These are phyloP conservation scores for Chionis minor DNA, from an alignment of 2,113 vertebrate species.

Conservation along the genomic window DNA sequence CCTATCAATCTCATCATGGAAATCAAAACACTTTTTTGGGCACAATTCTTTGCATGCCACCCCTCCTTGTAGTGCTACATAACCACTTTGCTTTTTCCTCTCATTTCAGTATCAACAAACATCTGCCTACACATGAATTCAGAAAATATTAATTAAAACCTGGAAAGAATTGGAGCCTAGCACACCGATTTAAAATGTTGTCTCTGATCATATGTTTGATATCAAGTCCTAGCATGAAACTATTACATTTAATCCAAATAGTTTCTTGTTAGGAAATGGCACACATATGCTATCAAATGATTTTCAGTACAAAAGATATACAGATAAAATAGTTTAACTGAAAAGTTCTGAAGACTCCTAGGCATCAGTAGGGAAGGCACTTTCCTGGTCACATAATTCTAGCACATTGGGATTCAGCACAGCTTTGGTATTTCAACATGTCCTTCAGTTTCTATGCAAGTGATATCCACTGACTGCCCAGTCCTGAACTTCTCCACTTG, in stretches of 20 bases:
- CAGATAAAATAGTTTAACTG: constrained; percentile 24
- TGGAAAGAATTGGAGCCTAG: neutral
- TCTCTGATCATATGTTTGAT: constrained; percentile 16
- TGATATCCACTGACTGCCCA: constrained; percentile 84
- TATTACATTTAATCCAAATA: neutral
- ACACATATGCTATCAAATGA: neutral
- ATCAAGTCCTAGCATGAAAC: constrained; percentile 23
- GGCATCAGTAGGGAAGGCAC: constrained; percentile 70
- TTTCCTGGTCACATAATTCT: constrained; percentile 59
- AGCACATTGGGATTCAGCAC: constrained; percentile 9
- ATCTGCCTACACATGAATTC: constrained; percentile 32
- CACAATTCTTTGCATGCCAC: neutral
- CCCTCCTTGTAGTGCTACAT: neutral
- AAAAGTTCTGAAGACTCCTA: constrained; percentile 25
- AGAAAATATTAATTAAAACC: constrained; percentile 28
- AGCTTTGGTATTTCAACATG: constrained; percentile 9
- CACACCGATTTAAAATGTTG: neutral
- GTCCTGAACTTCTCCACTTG: constrained; percentile 85
- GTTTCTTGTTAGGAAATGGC: constrained; percentile 29
- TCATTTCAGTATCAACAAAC: constrained; percentile 10
- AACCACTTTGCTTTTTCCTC: neutral
- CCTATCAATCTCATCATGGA: neutral
- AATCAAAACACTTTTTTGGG: neutral
- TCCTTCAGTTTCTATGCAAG: constrained; percentile 72
- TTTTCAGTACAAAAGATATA: constrained; percentile 41